These are phyloP conservation scores for Panagrolaimus sp. DNA, from an alignment of 1,140 invertebrate genomes.

Conservation along the genomic window DNA sequence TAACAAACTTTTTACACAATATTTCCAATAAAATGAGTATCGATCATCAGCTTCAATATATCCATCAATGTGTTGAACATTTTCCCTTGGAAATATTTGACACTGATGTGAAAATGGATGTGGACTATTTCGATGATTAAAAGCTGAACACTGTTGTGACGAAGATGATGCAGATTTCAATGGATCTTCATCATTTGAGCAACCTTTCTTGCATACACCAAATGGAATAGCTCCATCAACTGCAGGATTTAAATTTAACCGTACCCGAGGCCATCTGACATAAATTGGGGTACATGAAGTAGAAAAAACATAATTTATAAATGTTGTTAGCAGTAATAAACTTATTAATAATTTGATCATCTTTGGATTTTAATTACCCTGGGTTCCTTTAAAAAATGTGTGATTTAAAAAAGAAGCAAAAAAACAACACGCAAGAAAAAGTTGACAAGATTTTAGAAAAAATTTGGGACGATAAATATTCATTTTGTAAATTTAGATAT, in stretches of 20 bases:
- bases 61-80: slow-evolving; percentile 57
- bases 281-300: slow-evolving; percentile 46
- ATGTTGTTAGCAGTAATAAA: no score
- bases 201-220: slow-evolving; percentile 46
- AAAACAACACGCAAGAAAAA: no score
- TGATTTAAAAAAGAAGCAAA: no score
- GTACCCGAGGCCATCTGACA: slow-evolving; percentile 58
- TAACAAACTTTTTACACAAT: slow-evolving; percentile 56
- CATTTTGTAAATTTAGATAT: no score
- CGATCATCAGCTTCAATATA: slow-evolving; percentile 58
- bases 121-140: slow-evolving; percentile 52
- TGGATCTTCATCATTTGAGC: slow-evolving; percentile 53
- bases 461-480: no score
- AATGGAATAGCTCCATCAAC: slow-evolving; percentile 44
- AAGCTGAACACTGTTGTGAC: slow-evolving; percentile 50
- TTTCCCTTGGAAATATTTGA: slow-evolving; percentile 52
- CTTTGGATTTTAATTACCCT: no score
- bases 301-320: no score
- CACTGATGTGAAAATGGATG: slow-evolving; percentile 42
- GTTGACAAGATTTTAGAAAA: no score
- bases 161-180: slow-evolving; percentile 22
- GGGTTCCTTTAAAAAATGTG: no score
- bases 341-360: no score
- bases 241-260: slow-evolving; percentile 46
- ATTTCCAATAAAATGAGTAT: slow-evolving; percentile 60